phyloP scores from a whole-genome alignment of 30 jellyfish, hydroid and myxozoan genomes.

The Chironex yamaguchii region DNA sequence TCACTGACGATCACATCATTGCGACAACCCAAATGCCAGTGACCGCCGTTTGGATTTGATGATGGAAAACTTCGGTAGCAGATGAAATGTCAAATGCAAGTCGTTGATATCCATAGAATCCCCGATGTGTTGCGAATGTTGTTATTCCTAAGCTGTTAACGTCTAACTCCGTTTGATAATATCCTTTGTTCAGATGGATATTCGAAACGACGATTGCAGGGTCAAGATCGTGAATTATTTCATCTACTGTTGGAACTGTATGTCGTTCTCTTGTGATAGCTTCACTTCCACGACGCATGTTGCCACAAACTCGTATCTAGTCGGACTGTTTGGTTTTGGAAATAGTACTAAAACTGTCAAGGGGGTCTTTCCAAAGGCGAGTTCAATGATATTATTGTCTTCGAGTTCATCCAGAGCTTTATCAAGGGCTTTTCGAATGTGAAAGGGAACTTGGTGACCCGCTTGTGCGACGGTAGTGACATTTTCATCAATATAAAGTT shows the following conservation, averaged over 20 bases:
- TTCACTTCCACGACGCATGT: background rate
- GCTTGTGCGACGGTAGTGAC: background rate
- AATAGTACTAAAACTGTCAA: background rate
- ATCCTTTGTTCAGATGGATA: background rate
- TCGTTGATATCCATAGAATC: background rate
- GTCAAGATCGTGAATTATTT: background rate
- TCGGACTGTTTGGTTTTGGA: too few relatives aligned
- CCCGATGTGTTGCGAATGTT: background rate
- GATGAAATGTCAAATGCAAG: background rate
- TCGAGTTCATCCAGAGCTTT: background rate
- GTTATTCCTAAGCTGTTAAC: background rate
- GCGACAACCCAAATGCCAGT: background rate
- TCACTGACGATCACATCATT: background rate
- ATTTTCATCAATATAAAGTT: background rate
- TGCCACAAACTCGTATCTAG: background rate
- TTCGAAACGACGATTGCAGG: background rate
- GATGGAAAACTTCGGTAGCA: slow-evolving; percentile 7
- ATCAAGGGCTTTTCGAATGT: background rate
- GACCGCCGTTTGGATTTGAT: background rate
- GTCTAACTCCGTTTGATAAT: background rate
- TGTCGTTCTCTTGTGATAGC: background rate
- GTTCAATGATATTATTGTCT: background rate
- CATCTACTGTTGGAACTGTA: background rate
- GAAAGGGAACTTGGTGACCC: background rate
- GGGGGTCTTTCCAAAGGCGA: background rate